Percentiles rank a stretch among this genome's conserved stretches.
Evolutionary conservation across 2,113 vertebrate genomes (phyloP).

Genomic region (Chloropsis cyanopogon): DNA sequence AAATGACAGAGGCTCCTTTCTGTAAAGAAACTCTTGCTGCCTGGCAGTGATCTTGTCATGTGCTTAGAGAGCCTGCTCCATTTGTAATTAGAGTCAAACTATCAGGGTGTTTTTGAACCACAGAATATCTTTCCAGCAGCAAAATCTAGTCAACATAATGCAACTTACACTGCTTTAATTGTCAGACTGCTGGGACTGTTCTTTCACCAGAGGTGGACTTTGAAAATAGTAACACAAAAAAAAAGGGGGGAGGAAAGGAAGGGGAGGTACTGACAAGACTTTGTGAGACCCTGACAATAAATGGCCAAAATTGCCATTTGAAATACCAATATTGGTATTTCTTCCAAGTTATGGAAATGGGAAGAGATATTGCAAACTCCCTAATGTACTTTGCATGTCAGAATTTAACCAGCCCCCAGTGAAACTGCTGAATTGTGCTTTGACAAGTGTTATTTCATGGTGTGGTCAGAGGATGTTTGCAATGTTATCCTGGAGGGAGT

Average conservation of each 20-base stretch:
- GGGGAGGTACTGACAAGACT: too few species aligned
- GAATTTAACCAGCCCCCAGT: not conserved
- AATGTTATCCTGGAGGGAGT: not conserved
- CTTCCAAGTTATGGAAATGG: not conserved
- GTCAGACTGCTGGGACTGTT: not conserved
- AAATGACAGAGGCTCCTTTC: not conserved
- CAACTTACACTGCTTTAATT: not conserved
- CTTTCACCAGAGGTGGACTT: not conserved
- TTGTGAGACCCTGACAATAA: too few species aligned
- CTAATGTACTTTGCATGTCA: not conserved
- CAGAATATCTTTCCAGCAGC: not conserved
- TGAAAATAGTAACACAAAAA: not conserved
- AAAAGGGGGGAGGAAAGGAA: too few species aligned
- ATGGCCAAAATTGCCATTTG: too few species aligned
- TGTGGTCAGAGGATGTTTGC: not conserved
- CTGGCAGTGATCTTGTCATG: not conserved
- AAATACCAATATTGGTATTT: not conserved
- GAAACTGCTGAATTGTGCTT: not conserved
- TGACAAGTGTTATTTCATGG: not conserved
- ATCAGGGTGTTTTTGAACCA: not conserved
- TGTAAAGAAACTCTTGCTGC: not conserved
- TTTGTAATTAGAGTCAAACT: not conserved
- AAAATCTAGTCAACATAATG: not conserved
- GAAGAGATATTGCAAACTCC: not conserved
- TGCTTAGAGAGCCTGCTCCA: not conserved